phyloP scores from a whole-genome alignment of 1,140 invertebrate genomes.

The Lepidotrigona ventralis region DNA sequence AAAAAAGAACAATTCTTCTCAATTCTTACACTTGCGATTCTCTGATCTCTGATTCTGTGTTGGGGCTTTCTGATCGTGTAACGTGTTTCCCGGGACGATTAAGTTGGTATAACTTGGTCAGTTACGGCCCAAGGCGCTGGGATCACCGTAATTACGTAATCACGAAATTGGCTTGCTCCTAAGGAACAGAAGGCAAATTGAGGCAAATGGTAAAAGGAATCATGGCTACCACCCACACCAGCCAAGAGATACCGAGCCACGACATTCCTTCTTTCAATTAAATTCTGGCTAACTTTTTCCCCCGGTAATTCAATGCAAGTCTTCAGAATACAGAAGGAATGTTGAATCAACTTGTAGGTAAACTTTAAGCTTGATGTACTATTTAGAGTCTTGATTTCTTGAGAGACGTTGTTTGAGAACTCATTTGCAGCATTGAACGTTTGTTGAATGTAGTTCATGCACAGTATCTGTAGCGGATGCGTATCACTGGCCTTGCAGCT shows the following conservation, averaged over 20 bases:
- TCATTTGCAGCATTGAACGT: no score
- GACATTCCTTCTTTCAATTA: background rate
- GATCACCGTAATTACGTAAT: conserved; percentile 35
- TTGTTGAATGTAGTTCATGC: no score
- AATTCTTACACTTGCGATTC: background rate
- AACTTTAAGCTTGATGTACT: background rate
- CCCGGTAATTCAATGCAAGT: background rate
- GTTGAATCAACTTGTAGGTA: background rate
- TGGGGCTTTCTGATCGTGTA: background rate
- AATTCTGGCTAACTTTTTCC: background rate
- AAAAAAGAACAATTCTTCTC: background rate
- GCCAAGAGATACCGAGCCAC: background rate
- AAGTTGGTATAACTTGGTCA: conserved; percentile 6
- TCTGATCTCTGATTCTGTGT: background rate
- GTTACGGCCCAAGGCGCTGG: background rate
- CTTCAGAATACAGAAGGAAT: background rate
- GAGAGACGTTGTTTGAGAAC: no score
- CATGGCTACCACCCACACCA: background rate
- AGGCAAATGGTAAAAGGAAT: conserved; percentile 30
- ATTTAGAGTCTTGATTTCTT: no score
- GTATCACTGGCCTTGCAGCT: no score
- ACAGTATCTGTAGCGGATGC: no score
- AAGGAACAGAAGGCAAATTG: conserved; percentile 26
- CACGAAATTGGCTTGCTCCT: conserved; percentile 8
- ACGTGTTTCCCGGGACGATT: background rate